These are phyloP conservation scores for Muntiacus reevesi DNA, from an alignment of 2,113 vertebrate genomes.

Conservation along the genomic window DNA sequence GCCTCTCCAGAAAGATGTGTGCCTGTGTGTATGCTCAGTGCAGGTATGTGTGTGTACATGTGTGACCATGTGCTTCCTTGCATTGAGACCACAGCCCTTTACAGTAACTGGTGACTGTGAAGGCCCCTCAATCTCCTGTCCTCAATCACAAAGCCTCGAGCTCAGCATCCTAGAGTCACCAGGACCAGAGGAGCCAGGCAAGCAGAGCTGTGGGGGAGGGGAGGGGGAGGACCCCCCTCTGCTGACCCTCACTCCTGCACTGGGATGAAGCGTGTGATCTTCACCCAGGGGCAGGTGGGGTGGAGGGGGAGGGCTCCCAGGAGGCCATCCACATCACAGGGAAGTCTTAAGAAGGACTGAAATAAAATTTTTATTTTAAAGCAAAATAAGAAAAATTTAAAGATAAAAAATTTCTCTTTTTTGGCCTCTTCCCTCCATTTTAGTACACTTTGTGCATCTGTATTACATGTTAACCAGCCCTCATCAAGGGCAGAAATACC, in stretches of 20 bases:
- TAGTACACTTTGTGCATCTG: background rate
- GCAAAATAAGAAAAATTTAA: background rate
- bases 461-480: background rate
- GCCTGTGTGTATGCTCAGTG: background rate
- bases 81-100: background rate
- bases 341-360: background rate
- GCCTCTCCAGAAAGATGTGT: background rate
- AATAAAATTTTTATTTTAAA: background rate
- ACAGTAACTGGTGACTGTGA: background rate
- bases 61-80: background rate
- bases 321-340: background rate
- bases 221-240: too few species aligned
- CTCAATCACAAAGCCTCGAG: background rate
- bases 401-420: background rate
- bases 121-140: background rate
- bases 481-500: background rate
- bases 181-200: background rate
- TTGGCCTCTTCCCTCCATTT: background rate
- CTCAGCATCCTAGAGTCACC: background rate
- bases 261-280: accelerated
- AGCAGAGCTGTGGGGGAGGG: background rate
- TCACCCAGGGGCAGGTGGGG: background rate
- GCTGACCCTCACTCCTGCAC: background rate
- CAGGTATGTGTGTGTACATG: background rate
- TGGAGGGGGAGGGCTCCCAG: too few species aligned